Base-by-base conservation (phyloP, 2,797 vertebrate species). In the Platyrinchus mystaceus region DNA sequence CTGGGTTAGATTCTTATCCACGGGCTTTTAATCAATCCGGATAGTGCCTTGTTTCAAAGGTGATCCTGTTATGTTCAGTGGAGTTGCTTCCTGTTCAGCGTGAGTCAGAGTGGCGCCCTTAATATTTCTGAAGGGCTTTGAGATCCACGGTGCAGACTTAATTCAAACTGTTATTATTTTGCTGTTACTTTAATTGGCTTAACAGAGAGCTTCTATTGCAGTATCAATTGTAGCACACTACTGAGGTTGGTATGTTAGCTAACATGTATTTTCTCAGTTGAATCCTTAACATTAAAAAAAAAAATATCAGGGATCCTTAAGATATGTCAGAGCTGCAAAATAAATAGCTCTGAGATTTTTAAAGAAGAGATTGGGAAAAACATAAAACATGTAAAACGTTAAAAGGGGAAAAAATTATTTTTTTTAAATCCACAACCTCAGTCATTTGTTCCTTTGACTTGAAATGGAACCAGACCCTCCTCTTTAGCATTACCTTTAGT, bases 401-500 rank as follows among this genome's bases (percentile, higher is more conserved):
- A 73, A 39, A 76, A 75, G 30, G 22, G 30, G 12, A 41, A 36
- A 58, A 75, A 50, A 85, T 41, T 14, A 1, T 27, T 34, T 41
- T 27, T 83, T 94, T 94, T 84, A 32, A 49, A 8, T 37, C 52
- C 68, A 70, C 50, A 89, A 50, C 94, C 52, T 66, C 82, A 44
- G 43, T 85, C 37, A 39, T 95, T 84, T 73, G 39, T 84, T 87
- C 74, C 82, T 50, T 76, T 91, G 69, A 46, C 70, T 94, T 93
- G 75, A 93, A 96, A 95, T 93, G 82, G 77, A 95, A 91, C 32
- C 76, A 85, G 80, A 60, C 26, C 36, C 32, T 95, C 68, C 89
- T 93, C 91, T 92, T 74, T 90, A 89, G 30, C 77, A n/a, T 96
- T 95, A 87, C 92, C 85, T 93, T 32, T 52, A 83, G 95, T 94